Conservation (phyloP, 2,888 invertebrate species). For the Cloeon dipterum region DNA sequence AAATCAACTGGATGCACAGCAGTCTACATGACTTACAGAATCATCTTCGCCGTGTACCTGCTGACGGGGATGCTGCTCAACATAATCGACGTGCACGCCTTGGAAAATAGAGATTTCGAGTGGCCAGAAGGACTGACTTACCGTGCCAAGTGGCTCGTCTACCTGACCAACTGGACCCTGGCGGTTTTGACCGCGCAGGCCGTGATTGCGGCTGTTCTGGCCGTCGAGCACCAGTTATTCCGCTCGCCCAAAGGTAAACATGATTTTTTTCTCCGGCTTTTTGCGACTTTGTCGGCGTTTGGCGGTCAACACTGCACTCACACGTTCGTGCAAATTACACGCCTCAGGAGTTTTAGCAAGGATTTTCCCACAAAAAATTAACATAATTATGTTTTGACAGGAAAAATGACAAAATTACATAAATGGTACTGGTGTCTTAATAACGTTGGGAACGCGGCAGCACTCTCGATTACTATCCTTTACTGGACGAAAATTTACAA, state of each 20-base stretch:
- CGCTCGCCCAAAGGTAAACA: too few species aligned
- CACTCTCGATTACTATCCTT: conserved; percentile 48
- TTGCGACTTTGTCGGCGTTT: too few species aligned
- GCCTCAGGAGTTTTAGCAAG: too few species aligned
- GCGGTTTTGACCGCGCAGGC: not conserved
- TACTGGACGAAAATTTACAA: conserved; percentile 57
- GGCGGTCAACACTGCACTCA: too few species aligned
- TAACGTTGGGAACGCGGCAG: conserved; percentile 38
- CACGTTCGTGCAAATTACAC: too few species aligned
- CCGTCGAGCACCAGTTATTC: too few species aligned
- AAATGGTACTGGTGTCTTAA: conserved; percentile 45
- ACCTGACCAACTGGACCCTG: not conserved
- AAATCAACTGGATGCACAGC: too few species aligned
- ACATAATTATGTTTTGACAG: too few species aligned
- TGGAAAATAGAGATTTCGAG: not conserved
- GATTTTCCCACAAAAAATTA: too few species aligned
- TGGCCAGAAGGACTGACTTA: not conserved
- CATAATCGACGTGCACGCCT: too few species aligned
- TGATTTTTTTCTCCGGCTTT: too few species aligned
- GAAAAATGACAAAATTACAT: too few species aligned
- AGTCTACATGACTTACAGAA: not conserved
- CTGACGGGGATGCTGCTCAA: not conserved
- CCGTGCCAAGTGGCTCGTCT: not conserved
- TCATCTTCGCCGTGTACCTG: not conserved
- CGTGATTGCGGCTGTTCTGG: not conserved